These are phyloP conservation scores for Morbakka virulenta DNA, from an alignment of 30 jellyfish, hydroid and myxozoan genomes.

Conservation along the genomic window DNA sequence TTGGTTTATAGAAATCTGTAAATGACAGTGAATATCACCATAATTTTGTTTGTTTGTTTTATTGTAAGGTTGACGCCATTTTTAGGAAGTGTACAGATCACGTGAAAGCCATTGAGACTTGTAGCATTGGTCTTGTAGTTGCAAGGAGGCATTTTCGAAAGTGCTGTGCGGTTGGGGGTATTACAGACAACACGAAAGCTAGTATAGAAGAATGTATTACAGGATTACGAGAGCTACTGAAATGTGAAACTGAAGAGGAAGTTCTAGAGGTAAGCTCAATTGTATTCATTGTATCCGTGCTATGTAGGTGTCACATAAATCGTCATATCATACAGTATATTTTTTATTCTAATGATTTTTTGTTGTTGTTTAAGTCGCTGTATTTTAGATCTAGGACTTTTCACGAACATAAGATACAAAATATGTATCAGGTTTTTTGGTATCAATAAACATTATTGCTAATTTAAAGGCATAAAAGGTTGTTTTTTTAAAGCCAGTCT, in stretches of 20 bases:
- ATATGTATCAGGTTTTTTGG: too few species aligned
- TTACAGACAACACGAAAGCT: constrained; percentile 73
- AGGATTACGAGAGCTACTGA: constrained; percentile 61
- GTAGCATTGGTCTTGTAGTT: constrained; percentile 56
- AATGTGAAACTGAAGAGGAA: constrained; percentile 63
- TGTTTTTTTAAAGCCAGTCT: too few species aligned
- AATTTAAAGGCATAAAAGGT: too few species aligned
- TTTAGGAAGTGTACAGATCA: constrained; percentile 44
- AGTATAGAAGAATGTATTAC: constrained; percentile 88
- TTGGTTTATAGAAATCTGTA: too few species aligned
- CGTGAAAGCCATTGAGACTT: constrained; percentile 52
- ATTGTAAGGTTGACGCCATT: constrained; percentile 26
- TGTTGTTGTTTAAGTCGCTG: too few species aligned
- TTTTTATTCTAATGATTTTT: neutral
- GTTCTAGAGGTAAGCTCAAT: constrained; percentile 49
- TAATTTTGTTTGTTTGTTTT: too few species aligned
- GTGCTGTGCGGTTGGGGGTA: constrained; percentile 78
- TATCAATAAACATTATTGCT: too few species aligned
- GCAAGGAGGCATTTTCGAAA: constrained; percentile 77
- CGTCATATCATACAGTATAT: too few species aligned
- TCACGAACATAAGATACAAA: too few species aligned
- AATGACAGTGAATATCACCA: too few species aligned
- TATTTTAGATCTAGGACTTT: too few species aligned
- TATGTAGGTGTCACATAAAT: too few species aligned
- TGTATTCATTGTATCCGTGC: neutral